Evolutionary conservation across 2,888 invertebrate genomes (phyloP).

Genomic region (Elegia similella): DNA sequence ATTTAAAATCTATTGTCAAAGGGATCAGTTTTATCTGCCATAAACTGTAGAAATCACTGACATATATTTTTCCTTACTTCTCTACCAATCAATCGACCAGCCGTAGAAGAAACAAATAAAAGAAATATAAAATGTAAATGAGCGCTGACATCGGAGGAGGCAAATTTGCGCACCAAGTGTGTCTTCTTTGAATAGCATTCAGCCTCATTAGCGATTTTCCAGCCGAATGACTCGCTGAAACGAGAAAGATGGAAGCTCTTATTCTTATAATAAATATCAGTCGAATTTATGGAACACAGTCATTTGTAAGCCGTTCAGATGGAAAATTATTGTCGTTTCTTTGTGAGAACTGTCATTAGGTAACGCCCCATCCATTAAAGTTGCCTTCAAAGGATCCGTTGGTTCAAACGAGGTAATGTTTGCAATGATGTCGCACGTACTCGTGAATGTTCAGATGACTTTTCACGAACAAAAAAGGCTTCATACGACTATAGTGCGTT

Average conservation of each 20-base stretch:
- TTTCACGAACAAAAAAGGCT: constrained; percentile 5
- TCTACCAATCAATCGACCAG: too few species aligned
- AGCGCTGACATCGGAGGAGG: constrained; percentile 35
- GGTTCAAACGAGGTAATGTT: not conserved
- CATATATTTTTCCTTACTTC: too few species aligned
- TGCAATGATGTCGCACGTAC: not conserved
- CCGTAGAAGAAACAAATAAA: not conserved
- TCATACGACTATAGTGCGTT: too few species aligned
- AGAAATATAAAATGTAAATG: constrained; percentile 5
- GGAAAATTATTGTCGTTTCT: constrained; percentile 59
- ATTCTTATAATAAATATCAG: constrained; percentile 43
- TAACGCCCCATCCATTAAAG: constrained; percentile 5
- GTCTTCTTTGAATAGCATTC: constrained; percentile 56
- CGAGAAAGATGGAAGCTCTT: constrained; percentile 36
- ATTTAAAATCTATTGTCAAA: too few species aligned
- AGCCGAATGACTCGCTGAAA: constrained; percentile 37
- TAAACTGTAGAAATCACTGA: too few species aligned
- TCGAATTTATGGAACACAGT: constrained; percentile 44
- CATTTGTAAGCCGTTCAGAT: constrained; percentile 46
- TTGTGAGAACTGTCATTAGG: constrained; percentile 20
- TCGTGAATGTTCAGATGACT: constrained; percentile 2
- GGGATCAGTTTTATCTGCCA: too few species aligned
- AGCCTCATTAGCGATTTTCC: constrained; percentile 72
- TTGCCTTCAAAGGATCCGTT: constrained; percentile 10
- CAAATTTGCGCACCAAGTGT: constrained; percentile 47